Conservation (phyloP, 1,140 invertebrate species). For the Popillia japonica region DNA sequence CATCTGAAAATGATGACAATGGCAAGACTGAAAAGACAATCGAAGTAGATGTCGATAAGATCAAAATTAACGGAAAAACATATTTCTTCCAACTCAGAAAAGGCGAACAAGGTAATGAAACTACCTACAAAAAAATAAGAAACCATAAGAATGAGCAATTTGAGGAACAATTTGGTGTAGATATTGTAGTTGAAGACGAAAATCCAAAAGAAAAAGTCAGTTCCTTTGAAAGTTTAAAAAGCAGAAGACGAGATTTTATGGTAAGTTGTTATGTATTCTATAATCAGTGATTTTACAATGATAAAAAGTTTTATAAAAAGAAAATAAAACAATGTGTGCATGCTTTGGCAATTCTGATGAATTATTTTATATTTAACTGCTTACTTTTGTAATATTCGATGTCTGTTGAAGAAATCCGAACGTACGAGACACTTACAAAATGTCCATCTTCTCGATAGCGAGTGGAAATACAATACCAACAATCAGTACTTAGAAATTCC, state of each 20-base stretch:
- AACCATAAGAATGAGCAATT: not conserved
- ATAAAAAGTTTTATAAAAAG: not conserved
- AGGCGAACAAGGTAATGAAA: slow-evolving; percentile 6
- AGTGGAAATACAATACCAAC: slow-evolving; percentile 24
- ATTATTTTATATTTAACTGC: not conserved
- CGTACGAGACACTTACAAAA: slow-evolving; percentile 19
- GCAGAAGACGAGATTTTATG: slow-evolving; percentile 30
- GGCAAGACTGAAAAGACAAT: not conserved
- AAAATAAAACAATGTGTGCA: not conserved
- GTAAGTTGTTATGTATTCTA: not conserved
- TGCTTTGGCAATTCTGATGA: not conserved
- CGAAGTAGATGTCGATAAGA: not conserved
- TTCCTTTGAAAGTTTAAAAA: slow-evolving; percentile 30
- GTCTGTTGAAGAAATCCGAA: slow-evolving; percentile 16
- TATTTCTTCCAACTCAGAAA: slow-evolving; percentile 34
- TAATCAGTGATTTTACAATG: not conserved
- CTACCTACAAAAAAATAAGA: not conserved
- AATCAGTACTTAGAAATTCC: slow-evolving; percentile 31
- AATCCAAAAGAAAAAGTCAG: slow-evolving; percentile 14
- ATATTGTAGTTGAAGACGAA: not conserved
- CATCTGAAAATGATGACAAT: not conserved
- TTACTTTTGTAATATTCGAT: not conserved
- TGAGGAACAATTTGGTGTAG: not conserved
- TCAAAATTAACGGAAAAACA: slow-evolving; percentile 22
- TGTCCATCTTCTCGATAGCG: slow-evolving; percentile 15